Percentiles rank a stretch among this genome's conserved stretches.
phyloP scores from a whole-genome alignment of 1,140 invertebrate species.

The Plutomurus gul region DNA sequence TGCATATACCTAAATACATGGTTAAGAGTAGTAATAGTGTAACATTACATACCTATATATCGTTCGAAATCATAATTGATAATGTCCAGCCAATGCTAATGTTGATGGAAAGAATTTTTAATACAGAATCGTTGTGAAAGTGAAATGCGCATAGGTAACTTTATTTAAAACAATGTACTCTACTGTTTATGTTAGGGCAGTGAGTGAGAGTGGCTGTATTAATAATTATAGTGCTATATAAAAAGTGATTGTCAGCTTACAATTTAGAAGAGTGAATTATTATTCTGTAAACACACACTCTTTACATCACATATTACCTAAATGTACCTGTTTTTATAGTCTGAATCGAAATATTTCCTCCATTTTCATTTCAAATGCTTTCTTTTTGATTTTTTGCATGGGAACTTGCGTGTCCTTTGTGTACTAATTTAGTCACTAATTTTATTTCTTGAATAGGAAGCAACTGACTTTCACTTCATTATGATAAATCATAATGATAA shows the following conservation, averaged over 20 bases:
- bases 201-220: background rate
- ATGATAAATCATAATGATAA: too few relatives aligned
- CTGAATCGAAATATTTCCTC: background rate
- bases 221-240: background rate
- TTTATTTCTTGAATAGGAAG: too few relatives aligned
- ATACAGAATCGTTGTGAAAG: background rate
- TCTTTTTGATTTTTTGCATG: too few relatives aligned
- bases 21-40: slow-evolving; percentile 15
- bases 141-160: slow-evolving; percentile 10
- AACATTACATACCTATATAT: too few relatives aligned
- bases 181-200: background rate
- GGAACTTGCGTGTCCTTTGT: background rate
- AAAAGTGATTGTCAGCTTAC: background rate
- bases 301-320: background rate
- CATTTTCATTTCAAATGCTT: background rate
- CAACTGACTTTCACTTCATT: too few relatives aligned
- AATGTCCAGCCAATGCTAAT: background rate
- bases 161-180: background rate
- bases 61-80: slow-evolving; percentile 27
- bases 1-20: background rate
- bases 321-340: slow-evolving; percentile 21
- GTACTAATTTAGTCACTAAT: too few relatives aligned
- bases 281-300: background rate
- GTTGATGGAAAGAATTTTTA: slow-evolving; percentile 15
- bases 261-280: background rate